Percentiles rank a stretch among this genome's conserved stretches.
These are phyloP conservation scores for Syngnathus rostellatus DNA, from an alignment of 2,797 vertebrate genomes.

Conservation along the genomic window DNA sequence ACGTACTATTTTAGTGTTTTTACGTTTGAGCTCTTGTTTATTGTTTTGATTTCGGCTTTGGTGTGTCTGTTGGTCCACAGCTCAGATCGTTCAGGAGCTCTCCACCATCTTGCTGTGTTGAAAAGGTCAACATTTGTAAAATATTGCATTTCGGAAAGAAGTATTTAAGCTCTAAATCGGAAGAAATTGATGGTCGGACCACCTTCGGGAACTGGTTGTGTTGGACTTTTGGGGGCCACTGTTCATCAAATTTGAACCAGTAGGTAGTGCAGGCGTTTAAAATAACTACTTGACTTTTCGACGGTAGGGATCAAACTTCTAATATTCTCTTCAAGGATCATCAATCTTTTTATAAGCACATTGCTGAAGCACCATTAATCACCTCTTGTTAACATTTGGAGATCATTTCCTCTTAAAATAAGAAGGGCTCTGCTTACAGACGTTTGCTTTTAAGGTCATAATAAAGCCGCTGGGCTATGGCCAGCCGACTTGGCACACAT, in stretches of 20 bases:
- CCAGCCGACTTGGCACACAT: constrained; percentile 49
- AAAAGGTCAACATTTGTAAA: neutral
- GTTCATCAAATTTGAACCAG: neutral
- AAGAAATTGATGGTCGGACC: neutral
- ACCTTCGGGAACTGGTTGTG: neutral
- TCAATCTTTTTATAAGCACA: neutral
- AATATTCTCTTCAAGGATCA: neutral
- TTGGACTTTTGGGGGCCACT: neutral
- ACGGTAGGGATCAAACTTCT: neutral
- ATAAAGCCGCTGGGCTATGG: constrained; percentile 28
- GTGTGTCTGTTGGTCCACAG: neutral
- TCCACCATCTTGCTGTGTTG: neutral
- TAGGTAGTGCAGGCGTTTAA: neutral
- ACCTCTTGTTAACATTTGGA: constrained; percentile 18
- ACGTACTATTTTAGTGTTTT: neutral
- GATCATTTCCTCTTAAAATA: constrained; percentile 46
- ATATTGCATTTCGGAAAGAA: neutral
- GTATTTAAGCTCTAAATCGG: neutral
- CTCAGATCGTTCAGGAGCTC: neutral
- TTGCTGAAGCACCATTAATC: constrained; percentile 5
- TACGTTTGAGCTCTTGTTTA: neutral
- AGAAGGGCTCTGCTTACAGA: constrained; percentile 45
- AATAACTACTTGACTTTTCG: constrained; percentile 3
- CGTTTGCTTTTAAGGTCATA: constrained; percentile 49
- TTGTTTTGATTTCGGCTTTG: neutral